phyloP scores from a whole-genome alignment of 2,888 invertebrate species.

The Lordiphosa fenestrarum region DNA sequence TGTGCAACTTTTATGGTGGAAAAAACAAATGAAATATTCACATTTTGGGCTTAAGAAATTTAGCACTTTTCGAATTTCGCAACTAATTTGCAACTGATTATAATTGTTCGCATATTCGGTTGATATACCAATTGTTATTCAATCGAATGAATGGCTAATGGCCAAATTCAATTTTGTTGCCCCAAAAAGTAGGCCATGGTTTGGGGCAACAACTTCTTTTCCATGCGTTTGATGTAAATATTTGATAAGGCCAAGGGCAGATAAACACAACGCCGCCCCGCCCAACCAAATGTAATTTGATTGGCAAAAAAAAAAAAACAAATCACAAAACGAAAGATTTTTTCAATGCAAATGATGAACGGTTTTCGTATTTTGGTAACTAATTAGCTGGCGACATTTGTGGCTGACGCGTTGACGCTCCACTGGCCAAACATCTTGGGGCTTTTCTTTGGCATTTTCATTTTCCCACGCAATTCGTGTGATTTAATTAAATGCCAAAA shows the following conservation, averaged over 20 bases:
- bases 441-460: constrained; percentile 15
- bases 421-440: not conserved
- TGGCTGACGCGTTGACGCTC: constrained; percentile 26
- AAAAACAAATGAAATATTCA: too few relatives aligned
- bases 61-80: too few relatives aligned
- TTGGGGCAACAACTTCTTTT: constrained; percentile 10
- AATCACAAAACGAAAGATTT: constrained; percentile 30
- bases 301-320: constrained; percentile 15
- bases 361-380: constrained; percentile 34
- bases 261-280: constrained; percentile 1
- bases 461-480: constrained; percentile 48
- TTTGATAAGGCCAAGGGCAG: constrained; percentile 44
- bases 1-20: constrained; percentile 5
- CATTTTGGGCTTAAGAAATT: too few relatives aligned
- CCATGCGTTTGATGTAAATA: constrained; percentile 57
- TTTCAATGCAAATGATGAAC: constrained; percentile 63
- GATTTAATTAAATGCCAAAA: constrained; percentile 69
- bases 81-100: not conserved
- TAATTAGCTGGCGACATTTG: constrained; percentile 62
- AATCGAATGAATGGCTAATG: constrained; percentile 31
- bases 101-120: constrained; percentile 17
- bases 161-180: constrained; percentile 34
- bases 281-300: constrained; percentile 32
- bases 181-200: not conserved
- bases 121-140: constrained; percentile 12